Evolutionary conservation across 2,888 invertebrate genomes (phyloP).

Genomic region (Trichopria drosophilae): DNA sequence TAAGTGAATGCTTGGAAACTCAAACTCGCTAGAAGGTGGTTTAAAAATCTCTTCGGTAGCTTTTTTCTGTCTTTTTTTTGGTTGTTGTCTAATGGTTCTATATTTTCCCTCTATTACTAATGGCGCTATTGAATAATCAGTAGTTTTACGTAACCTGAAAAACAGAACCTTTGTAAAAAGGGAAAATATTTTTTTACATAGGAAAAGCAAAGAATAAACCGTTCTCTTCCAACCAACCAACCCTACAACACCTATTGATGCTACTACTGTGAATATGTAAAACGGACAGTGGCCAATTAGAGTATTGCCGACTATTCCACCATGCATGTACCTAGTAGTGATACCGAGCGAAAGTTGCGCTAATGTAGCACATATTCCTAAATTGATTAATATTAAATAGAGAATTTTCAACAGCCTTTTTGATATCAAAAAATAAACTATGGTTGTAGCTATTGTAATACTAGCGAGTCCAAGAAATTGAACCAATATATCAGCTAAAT

Average conservation of each 20-base stretch:
- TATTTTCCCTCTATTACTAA: slow-evolving; percentile 17
- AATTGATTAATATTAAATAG: slow-evolving; percentile 19
- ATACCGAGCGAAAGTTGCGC: slow-evolving; percentile 15
- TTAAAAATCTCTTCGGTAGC: slow-evolving; percentile 19
- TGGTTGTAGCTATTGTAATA: slow-evolving; percentile 18
- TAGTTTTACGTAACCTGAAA: slow-evolving; percentile 19
- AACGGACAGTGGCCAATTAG: slow-evolving; percentile 14
- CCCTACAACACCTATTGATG: slow-evolving; percentile 19
- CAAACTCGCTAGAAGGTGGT: too few relatives aligned
- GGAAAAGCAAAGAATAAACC: slow-evolving; percentile 15
- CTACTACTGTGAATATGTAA: slow-evolving; percentile 14
- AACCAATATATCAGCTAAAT: too few relatives aligned
- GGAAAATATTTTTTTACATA: slow-evolving; percentile 18
- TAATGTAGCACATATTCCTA: slow-evolving; percentile 17
- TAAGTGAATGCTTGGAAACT: slow-evolving; percentile 19
- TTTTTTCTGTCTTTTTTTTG: slow-evolving; percentile 22
- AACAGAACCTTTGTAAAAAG: slow-evolving; percentile 16
- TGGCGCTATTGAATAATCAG: slow-evolving; percentile 21
- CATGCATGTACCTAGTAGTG: slow-evolving; percentile 15
- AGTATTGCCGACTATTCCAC: slow-evolving; percentile 17
- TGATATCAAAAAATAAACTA: slow-evolving; percentile 17
- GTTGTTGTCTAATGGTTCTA: slow-evolving; percentile 19
- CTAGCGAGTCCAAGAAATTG: too few relatives aligned
- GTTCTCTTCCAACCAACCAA: slow-evolving; percentile 21
- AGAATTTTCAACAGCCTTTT: slow-evolving; percentile 18